Evolutionary conservation across 2,113 vertebrate species (phyloP), one percentile per base, ranked within the genome.

Genomic region (Clarias batrachus): DNA sequence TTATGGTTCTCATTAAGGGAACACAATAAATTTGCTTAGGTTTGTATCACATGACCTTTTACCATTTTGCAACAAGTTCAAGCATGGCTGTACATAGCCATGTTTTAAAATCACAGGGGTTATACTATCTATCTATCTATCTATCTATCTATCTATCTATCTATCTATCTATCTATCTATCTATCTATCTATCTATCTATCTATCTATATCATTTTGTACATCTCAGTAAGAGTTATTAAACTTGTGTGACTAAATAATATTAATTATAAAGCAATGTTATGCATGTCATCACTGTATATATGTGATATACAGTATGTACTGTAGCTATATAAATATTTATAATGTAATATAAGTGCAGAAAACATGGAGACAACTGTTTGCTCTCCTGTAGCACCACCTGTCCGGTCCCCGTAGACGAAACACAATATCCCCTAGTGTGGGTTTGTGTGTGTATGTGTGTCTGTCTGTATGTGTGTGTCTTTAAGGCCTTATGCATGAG

Each of bases 341-440:
- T 52, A 37, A 84, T 60, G 68, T 91, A 88, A n/a, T 87, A 66
- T 90, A 57, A 86, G 76, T 59, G 84, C 13, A 52, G 48, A 19
- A 59, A 54, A 37, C 30, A 3, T 25, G 62, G 13, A 25, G 48
- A 70, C 76, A 79, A 57, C 76, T 68, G 84, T 30, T 76, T 37
- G 65, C 25, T 76, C 37, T 77, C 37, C 83, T 59, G 57, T 27
- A 77, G 59, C 37, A 85, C 33, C 83, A 85, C 71, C 71, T 77
- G 83, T 85, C 57, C 37, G 52, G 21, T 33, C 63, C 84, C 62
- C 0, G 5, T 62, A 80, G 74, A 84, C 48, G 73, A 86, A 71
- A 82, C 56, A 71, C 30, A n/a, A 82, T 52, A 76, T 85, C 14
- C 41, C 19, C 41, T 4, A 5, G 11, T 78, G 70, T 48, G 81